Evolutionary conservation across 2,113 vertebrate species (phyloP).

Genomic region (Zeus faber): DNA sequence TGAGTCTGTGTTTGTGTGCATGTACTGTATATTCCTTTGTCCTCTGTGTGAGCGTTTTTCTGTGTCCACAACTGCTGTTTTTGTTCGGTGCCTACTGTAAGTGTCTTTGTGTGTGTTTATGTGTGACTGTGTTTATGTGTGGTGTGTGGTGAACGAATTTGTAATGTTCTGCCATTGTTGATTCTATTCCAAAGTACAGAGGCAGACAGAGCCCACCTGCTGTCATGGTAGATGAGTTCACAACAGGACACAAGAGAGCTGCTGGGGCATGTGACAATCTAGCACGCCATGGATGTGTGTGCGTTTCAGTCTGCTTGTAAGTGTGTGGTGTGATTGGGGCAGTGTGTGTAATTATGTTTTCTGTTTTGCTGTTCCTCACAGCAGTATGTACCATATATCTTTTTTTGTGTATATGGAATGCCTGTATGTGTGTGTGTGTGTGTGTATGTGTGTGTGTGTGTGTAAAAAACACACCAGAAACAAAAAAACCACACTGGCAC

Average conservation of each 20-base stretch:
- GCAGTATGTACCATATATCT: no score
- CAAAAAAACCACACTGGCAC: no score
- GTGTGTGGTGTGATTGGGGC: no score
- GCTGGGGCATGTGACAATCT: not conserved
- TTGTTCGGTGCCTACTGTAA: no score
- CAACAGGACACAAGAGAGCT: not conserved
- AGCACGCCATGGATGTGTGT: not conserved
- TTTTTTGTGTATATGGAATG: no score
- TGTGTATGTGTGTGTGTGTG: no score
- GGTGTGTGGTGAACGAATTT: not conserved
- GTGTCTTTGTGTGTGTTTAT: not conserved
- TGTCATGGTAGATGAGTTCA: slow-evolving; percentile 21
- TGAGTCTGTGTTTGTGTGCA: not conserved
- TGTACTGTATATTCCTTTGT: not conserved
- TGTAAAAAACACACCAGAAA: no score
- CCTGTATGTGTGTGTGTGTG: no score
- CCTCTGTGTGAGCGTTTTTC: not conserved
- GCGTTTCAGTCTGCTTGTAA: not conserved
- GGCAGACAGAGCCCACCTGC: slow-evolving; percentile 10
- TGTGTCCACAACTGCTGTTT: no score
- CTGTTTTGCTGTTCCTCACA: no score
- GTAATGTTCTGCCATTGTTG: not conserved
- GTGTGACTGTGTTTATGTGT: slow-evolving; percentile 9
- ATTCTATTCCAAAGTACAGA: slow-evolving; percentile 16
- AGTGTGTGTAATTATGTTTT: no score